Percentiles rank a stretch among this genome's conserved stretches.
Conservation (phyloP, 2,888 invertebrate genomes). For the Sarcophaga subvicina region DNA sequence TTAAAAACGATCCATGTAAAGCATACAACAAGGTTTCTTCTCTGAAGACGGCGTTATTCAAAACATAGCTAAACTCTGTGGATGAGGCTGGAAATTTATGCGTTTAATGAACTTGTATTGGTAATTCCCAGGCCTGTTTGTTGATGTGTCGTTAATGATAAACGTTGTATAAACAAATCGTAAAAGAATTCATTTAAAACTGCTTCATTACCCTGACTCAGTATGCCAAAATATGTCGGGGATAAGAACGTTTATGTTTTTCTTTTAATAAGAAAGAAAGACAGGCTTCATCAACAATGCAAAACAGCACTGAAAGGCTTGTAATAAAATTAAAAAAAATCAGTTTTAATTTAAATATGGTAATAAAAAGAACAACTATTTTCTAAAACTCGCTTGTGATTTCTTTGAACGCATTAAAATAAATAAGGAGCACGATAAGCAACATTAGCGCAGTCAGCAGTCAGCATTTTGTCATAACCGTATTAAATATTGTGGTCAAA, state of each 20-base stretch:
- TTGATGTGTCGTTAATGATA: constrained; percentile 40
- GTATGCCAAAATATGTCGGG: background rate
- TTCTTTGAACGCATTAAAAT: constrained; percentile 46
- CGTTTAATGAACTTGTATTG: constrained; percentile 65
- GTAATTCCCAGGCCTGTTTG: constrained; percentile 24
- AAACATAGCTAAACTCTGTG: background rate
- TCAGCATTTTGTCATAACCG: constrained; percentile 43
- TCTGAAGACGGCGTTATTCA: constrained; percentile 23
- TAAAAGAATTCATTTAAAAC: constrained; percentile 12
- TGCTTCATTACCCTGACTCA: background rate
- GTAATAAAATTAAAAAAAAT: background rate
- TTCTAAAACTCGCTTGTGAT: constrained; percentile 22
- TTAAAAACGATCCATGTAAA: background rate
- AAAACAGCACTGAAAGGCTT: background rate
- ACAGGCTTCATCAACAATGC: background rate
- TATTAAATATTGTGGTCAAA: constrained; percentile 49
- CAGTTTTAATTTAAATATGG: constrained; percentile 30
- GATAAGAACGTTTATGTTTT: background rate
- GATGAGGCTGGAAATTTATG: constrained; percentile 50
- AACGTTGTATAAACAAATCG: constrained; percentile 13
- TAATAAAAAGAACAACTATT: background rate
- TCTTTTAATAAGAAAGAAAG: too few relatives aligned
- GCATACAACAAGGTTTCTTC: background rate
- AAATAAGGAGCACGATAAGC: background rate
- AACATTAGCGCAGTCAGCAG: constrained; percentile 14